Evolutionary conservation across 1,140 invertebrate genomes (phyloP).

Genomic region (Planococcus citri): DNA sequence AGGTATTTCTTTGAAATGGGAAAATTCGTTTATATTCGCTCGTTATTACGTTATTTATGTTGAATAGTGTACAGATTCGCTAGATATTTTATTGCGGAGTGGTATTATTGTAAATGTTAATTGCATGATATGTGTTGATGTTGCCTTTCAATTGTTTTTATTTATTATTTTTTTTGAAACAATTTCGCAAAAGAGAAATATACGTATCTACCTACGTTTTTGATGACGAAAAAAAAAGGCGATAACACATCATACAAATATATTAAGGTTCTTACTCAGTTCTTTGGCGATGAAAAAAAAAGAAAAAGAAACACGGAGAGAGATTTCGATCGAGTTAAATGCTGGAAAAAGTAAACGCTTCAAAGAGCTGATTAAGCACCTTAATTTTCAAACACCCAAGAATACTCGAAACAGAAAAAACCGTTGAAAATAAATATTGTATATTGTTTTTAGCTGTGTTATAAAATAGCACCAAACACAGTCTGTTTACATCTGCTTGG

Average conservation of each 20-base stretch:
- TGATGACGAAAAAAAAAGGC: slow-evolving; percentile 9
- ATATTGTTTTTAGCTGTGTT: slow-evolving; percentile 16
- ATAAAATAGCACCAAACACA: slow-evolving; percentile 13
- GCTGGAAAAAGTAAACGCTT: background rate
- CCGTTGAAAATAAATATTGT: background rate
- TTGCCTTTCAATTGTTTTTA: slow-evolving; percentile 13
- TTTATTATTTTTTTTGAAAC: slow-evolving; percentile 4
- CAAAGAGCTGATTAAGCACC: background rate
- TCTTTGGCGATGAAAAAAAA: too few relatives aligned
- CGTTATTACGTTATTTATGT: background rate
- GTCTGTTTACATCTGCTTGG: slow-evolving; percentile 18
- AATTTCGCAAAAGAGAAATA: background rate
- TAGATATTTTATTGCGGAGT: slow-evolving; percentile 17
- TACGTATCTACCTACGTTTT: too few relatives aligned
- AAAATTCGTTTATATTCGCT: background rate
- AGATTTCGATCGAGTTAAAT: background rate
- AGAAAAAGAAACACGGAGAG: background rate
- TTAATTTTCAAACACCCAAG: slow-evolving; percentile 13
- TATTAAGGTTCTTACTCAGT: slow-evolving; percentile 3
- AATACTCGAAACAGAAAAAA: background rate
- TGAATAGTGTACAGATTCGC: slow-evolving; percentile 16
- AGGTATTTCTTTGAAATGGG: background rate
- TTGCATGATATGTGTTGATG: slow-evolving; percentile 17
- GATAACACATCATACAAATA: slow-evolving; percentile 15
- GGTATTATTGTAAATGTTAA: slow-evolving; percentile 20